phyloP scores from a whole-genome alignment of 2,888 invertebrate species.

The Hirtodrosophila confusa region DNA sequence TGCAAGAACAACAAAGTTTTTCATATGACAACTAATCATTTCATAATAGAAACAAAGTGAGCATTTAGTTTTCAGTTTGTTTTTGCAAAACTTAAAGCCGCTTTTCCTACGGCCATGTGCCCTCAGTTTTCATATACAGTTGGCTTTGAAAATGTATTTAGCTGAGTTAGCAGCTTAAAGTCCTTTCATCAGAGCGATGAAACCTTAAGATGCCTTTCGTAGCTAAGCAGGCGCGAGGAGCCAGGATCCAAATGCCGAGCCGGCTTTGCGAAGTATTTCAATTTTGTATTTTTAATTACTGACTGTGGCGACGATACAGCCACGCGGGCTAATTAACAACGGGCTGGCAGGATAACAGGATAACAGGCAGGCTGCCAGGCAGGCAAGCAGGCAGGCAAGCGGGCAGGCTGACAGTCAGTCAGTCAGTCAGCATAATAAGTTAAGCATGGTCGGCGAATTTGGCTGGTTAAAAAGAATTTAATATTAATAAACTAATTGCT shows the following conservation, averaged over 20 bases:
- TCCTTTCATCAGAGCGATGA: constrained; percentile 39
- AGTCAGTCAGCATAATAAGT: constrained; percentile 38
- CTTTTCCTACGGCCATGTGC: too few relatives aligned
- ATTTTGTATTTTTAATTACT: constrained; percentile 61
- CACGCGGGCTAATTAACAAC: constrained; percentile 61
- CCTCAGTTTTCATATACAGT: constrained; percentile 20
- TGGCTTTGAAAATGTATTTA: constrained; percentile 23
- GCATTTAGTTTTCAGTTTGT: too few relatives aligned
- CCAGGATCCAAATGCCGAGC: background rate
- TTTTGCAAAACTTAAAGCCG: too few relatives aligned
- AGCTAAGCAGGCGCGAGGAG: constrained; percentile 3
- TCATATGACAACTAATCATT: too few relatives aligned
- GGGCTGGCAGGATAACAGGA: constrained; percentile 19
- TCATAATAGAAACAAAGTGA: too few relatives aligned
- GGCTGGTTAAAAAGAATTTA: constrained; percentile 33
- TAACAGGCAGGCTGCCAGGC: constrained; percentile 8
- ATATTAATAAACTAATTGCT: constrained; percentile 77
- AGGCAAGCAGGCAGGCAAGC: constrained; percentile 14
- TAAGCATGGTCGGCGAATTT: constrained; percentile 41
- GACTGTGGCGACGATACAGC: constrained; percentile 34
- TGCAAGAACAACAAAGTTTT: too few relatives aligned
- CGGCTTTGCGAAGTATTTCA: constrained; percentile 22
- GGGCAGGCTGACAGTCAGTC: background rate
- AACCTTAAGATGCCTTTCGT: constrained; percentile 23
- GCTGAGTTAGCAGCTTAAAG: constrained; percentile 16